Percentiles rank a stretch among this genome's conserved stretches.
These are phyloP conservation scores for Heliconius hewitsoni DNA, from an alignment of 1,140 invertebrate genomes.

Conservation along the genomic window DNA sequence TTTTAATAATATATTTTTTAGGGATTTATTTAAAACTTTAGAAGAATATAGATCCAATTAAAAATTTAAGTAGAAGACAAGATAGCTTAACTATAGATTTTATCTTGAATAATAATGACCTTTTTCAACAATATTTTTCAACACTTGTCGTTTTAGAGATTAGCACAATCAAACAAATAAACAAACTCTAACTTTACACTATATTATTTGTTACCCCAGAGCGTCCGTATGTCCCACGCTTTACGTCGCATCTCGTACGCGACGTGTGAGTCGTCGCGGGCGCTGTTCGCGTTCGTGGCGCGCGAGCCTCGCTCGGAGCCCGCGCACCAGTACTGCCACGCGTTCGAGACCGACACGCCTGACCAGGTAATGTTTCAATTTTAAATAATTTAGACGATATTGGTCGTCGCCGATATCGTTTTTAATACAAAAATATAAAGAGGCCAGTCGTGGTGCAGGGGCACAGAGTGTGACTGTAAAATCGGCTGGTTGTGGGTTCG, in stretches of 20 bases:
- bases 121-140: not conserved
- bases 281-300: slow-evolving; percentile 92
- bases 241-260: slow-evolving; percentile 92
- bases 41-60: too few relatives aligned
- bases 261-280: slow-evolving; percentile 90
- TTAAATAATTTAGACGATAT: not conserved
- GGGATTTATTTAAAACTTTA: too few relatives aligned
- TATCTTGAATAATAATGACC: too few relatives aligned
- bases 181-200: not conserved
- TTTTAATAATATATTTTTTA: too few relatives aligned
- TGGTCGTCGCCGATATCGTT: too few relatives aligned
- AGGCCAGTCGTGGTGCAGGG: too few relatives aligned
- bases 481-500: too few relatives aligned
- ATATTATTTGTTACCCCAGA: slow-evolving; percentile 78
- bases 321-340: slow-evolving; percentile 90
- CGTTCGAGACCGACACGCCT: slow-evolving; percentile 88
- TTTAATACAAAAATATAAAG: too few relatives aligned
- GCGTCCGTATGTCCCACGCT: slow-evolving; percentile 92
- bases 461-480: too few relatives aligned
- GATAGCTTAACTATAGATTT: too few relatives aligned
- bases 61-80: too few relatives aligned
- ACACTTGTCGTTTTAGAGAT: not conserved
- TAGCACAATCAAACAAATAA: not conserved
- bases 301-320: slow-evolving; percentile 85
- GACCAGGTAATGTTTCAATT: slow-evolving; percentile 84